A percentile compares a stretch with the other conserved stretches of the same genome.
Conservation (phyloP, 2,888 invertebrate species). For the Petrophora chlorosata region DNA sequence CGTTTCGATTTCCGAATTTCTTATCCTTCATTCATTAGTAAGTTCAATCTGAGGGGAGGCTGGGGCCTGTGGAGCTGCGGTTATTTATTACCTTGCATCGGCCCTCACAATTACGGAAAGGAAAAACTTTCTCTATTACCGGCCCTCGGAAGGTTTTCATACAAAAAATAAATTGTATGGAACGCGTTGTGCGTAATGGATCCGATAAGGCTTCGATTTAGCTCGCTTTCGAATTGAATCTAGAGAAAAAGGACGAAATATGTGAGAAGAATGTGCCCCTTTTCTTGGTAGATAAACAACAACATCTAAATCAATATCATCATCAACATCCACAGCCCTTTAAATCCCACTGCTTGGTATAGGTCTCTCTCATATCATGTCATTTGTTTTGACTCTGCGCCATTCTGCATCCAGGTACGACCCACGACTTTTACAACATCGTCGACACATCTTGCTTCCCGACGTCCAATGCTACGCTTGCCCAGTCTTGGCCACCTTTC, state of each 20-base stretch:
- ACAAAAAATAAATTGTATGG: slow-evolving; percentile 75
- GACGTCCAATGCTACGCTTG: too few relatives aligned
- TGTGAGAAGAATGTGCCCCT: slow-evolving; percentile 8
- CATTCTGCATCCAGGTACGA: too few relatives aligned
- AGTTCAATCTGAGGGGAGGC: slow-evolving; percentile 79
- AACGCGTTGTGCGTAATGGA: slow-evolving; percentile 73
- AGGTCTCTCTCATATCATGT: too few relatives aligned
- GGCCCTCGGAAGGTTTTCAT: slow-evolving; percentile 71
- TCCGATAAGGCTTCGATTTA: slow-evolving; percentile 48
- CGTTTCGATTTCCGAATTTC: slow-evolving; percentile 76
- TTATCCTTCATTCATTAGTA: slow-evolving; percentile 82
- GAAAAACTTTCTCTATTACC: slow-evolving; percentile 81
- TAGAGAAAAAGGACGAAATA: slow-evolving; percentile 12
- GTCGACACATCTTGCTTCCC: too few relatives aligned
- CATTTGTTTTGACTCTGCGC: too few relatives aligned
- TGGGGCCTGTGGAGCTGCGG: slow-evolving; percentile 57
- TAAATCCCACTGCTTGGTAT: too few relatives aligned
- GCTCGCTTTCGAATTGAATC: slow-evolving; percentile 58
- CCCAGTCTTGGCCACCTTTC: too few relatives aligned
- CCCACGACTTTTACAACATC: too few relatives aligned
- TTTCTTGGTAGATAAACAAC: background rate
- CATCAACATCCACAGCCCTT: too few relatives aligned
- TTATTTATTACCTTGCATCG: slow-evolving; percentile 81
- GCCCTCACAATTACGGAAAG: slow-evolving; percentile 79
- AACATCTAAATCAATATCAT: too few relatives aligned